Conservation (phyloP, 2,113 vertebrate species). For the Ictidomys tridecemlineatus region DNA sequence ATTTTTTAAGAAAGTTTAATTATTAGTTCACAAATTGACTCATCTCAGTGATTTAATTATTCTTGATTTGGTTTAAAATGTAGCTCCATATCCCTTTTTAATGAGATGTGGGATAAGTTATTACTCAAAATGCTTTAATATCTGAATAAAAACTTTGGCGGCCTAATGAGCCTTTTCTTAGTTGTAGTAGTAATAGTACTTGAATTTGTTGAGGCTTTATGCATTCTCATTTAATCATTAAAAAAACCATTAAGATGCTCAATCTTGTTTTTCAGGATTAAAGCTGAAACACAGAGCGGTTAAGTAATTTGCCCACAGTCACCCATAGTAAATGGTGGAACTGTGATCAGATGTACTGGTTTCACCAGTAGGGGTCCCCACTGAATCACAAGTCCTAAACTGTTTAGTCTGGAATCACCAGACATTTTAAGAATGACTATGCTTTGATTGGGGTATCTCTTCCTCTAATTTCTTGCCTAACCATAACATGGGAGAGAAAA, state of each 20-base stretch:
- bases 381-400: constrained; percentile 18
- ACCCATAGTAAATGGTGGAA: too few species aligned
- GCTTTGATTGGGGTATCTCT: constrained; percentile 11
- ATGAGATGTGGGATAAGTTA: not conserved
- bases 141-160: constrained; percentile 7
- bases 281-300: too few species aligned
- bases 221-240: too few species aligned
- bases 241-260: too few species aligned
- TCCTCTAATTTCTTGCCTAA: constrained; percentile 62
- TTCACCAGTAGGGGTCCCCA: constrained; percentile 58
- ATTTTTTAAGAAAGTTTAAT: constrained; percentile 45
- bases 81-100: constrained; percentile 16
- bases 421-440: not conserved
- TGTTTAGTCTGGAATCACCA: not conserved
- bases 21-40: constrained; percentile 41
- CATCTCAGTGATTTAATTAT: not conserved
- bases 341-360: not conserved
- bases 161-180: not conserved
- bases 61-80: constrained; percentile 34
- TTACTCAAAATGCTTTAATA: constrained; percentile 19
- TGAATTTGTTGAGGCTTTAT: too few species aligned
- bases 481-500: not conserved
- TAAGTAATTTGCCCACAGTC: too few species aligned
- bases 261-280: too few species aligned
- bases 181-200: too few species aligned